Percentiles rank a stretch among this genome's conserved stretches.
Evolutionary conservation across 2,888 invertebrate species (phyloP).

Genomic region (Drosophila dives): DNA sequence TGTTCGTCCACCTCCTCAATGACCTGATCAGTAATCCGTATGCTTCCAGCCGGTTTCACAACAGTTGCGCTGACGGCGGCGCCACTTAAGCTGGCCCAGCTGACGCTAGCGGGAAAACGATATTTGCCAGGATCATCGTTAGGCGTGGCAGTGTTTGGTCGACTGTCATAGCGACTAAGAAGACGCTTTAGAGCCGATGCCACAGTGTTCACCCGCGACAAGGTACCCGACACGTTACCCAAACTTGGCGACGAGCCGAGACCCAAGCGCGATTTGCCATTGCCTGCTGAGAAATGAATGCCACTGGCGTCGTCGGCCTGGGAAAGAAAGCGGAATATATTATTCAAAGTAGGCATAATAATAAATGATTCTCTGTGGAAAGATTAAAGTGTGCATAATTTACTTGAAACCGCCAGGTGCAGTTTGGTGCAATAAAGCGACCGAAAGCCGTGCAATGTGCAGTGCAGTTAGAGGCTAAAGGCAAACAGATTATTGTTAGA

Average conservation of each 20-base stretch:
- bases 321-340: conserved; percentile 3
- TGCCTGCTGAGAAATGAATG: conserved; percentile 89
- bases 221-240: conserved; percentile 86
- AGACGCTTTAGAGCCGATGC: conserved; percentile 91
- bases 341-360: conserved; percentile 5
- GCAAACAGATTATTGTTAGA: conserved; percentile 69
- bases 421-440: conserved; percentile 55
- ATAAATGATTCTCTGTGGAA: not conserved
- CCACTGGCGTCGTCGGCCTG: too few species aligned
- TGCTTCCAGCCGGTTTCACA: conserved; percentile 84
- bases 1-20: conserved; percentile 93
- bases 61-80: conserved; percentile 35
- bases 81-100: conserved; percentile 81
- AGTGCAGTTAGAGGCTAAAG: conserved; percentile 71
- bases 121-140: conserved; percentile 79
- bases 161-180: conserved; percentile 90
- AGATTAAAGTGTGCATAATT: conserved; percentile 50
- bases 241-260: conserved; percentile 85
- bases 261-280: conserved; percentile 86
- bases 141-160: conserved; percentile 84
- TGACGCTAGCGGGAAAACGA: conserved; percentile 84
- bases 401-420: conserved; percentile 63
- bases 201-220: conserved; percentile 91
- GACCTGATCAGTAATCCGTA: conserved; percentile 89
- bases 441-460: conserved; percentile 60